phyloP scores from a whole-genome alignment of 2,113 vertebrate species.

The Progne subis region DNA sequence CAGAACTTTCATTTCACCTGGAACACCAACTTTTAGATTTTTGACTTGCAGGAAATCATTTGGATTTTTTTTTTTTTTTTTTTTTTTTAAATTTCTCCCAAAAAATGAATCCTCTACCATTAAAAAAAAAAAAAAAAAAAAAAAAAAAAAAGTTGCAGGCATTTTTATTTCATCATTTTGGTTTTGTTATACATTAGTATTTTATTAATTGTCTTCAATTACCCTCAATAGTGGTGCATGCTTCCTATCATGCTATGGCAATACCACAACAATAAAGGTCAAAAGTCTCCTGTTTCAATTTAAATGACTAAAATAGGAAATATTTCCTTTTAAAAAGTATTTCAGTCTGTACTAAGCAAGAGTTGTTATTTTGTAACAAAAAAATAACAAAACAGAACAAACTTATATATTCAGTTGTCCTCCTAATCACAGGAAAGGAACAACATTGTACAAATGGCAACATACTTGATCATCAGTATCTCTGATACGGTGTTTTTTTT shows the following conservation, averaged over 20 bases:
- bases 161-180: background rate
- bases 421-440: constrained; percentile 24
- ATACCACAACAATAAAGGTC: background rate
- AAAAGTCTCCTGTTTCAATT: constrained; percentile 4
- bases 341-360: background rate
- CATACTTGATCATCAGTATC: background rate
- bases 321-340: background rate
- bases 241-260: background rate
- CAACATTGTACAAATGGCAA: background rate
- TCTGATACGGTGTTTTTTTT: background rate
- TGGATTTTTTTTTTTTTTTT: too few species aligned
- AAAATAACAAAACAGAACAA: background rate
- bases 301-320: background rate
- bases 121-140: background rate
- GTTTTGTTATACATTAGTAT: background rate
- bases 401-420: background rate
- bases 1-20: constrained; percentile 14
- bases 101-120: background rate
- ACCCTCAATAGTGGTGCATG: background rate
- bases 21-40: background rate
- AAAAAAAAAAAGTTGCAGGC: background rate
- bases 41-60: background rate
- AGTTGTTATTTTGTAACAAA: background rate
- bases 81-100: background rate
- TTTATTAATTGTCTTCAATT: background rate